phyloP scores from a whole-genome alignment of 2,797 vertebrate genomes.

The Acanthurus lineatus region DNA sequence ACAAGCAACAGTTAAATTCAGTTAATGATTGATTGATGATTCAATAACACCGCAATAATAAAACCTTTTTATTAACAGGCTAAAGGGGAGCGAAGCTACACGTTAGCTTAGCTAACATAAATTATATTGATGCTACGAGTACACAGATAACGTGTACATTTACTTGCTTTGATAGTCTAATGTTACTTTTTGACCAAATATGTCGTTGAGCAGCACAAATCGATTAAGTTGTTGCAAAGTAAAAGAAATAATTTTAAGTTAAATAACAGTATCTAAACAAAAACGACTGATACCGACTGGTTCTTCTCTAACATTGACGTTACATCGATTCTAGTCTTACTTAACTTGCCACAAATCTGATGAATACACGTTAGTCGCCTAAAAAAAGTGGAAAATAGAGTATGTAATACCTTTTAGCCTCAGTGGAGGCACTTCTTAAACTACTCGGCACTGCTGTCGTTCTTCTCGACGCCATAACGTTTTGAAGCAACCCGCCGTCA shows the following conservation, averaged over 20 bases:
- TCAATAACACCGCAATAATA: no score
- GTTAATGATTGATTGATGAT: neutral
- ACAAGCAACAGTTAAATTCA: neutral
- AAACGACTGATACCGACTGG: fast-evolving
- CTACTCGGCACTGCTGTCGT: constrained; percentile 31
- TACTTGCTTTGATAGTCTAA: no score
- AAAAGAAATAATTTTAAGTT: neutral
- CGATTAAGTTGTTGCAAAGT: neutral
- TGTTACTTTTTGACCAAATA: no score
- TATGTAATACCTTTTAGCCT: constrained; percentile 64
- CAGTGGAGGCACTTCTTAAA: constrained; percentile 37
- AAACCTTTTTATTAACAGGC: neutral
- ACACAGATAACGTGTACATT: neutral
- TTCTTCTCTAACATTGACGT: neutral
- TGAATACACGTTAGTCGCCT: fast-evolving
- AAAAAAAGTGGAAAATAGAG: fast-evolving
- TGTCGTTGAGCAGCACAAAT: neutral
- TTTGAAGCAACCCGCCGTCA: constrained; percentile 69
- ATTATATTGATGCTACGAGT: neutral
- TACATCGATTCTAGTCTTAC: no score
- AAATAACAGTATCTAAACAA: neutral
- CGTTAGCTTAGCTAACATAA: neutral
- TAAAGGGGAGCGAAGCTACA: neutral
- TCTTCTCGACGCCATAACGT: constrained; percentile 78
- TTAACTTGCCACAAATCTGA: fast-evolving